Percentiles rank a stretch among this genome's conserved stretches.
Evolutionary conservation across 64 coral and sea anemone genomes (phyloP).

Genomic region (Acropora tenuis): DNA sequence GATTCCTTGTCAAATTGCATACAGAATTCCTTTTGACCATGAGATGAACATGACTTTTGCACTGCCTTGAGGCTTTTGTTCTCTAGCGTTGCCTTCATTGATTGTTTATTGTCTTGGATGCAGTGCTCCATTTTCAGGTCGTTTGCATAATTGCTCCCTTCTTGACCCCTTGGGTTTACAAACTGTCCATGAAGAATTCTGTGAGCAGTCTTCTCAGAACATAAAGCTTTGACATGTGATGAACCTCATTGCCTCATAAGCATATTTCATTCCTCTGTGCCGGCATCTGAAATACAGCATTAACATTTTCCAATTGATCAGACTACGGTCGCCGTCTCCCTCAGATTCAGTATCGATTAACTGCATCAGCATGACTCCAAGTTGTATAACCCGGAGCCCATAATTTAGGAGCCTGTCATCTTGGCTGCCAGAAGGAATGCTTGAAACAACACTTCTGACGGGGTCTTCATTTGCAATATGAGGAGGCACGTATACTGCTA

Average conservation of each 20-base stretch:
- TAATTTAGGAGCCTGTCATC: conserved; percentile 43
- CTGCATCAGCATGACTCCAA: conserved; percentile 34
- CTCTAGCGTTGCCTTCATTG: conserved; percentile 15
- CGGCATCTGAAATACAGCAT: conserved; percentile 41
- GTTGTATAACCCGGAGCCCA: conserved; percentile 27
- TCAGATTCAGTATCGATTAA: conserved; percentile 20
- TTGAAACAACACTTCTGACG: conserved; percentile 24
- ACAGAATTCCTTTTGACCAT: conserved; percentile 27
- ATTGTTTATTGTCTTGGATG: conserved; percentile 15
- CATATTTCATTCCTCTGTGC: conserved; percentile 57
- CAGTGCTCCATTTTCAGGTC: not conserved
- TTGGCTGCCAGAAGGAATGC: conserved; percentile 38
- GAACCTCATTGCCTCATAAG: conserved; percentile 52
- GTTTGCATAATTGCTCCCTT: conserved; percentile 49
- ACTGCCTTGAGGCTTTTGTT: conserved; percentile 68
- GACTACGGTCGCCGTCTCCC: conserved; percentile 8
- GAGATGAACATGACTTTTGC: not conserved
- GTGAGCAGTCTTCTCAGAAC: conserved; percentile 18
- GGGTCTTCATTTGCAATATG: not conserved
- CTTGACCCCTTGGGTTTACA: conserved; percentile 54
- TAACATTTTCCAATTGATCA: conserved; percentile 51
- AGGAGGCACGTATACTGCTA: conserved; percentile 8
- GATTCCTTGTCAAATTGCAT: conserved; percentile 19
- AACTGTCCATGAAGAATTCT: conserved; percentile 66
- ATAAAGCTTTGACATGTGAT: conserved; percentile 31